A percentile compares a stretch with the other conserved stretches of the same genome.
phyloP scores from a whole-genome alignment of 2,888 invertebrate species.

The Melinopterus prodromus region DNA sequence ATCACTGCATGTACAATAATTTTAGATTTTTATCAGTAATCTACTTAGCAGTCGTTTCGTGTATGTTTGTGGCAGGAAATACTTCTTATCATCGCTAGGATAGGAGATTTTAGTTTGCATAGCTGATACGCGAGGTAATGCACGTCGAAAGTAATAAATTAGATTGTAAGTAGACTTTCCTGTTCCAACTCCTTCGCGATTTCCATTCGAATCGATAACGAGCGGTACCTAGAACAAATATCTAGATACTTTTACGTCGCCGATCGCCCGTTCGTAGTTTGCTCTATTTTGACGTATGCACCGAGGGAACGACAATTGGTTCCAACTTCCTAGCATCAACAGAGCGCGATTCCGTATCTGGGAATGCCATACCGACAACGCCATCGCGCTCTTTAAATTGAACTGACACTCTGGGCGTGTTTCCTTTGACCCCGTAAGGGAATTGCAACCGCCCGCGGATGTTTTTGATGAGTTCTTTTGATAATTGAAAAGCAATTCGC shows the following conservation, averaged over 20 bases:
- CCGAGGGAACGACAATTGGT: slow-evolving; percentile 14
- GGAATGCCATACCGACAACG: neutral
- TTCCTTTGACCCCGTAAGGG: neutral
- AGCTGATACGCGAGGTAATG: slow-evolving; percentile 4
- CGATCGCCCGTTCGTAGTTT: neutral
- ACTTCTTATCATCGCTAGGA: neutral
- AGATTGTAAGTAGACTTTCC: slow-evolving; percentile 21
- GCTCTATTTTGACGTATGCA: slow-evolving; percentile 7
- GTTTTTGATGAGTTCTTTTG: too few species aligned
- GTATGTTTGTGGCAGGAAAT: neutral
- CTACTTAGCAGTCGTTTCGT: too few species aligned
- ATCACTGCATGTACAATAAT: too few species aligned
- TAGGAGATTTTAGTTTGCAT: neutral
- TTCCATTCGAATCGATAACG: slow-evolving; percentile 6
- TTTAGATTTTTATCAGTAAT: too few species aligned
- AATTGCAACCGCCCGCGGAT: neutral
- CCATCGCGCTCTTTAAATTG: neutral
- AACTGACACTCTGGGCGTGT: neutral
- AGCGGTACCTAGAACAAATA: slow-evolving; percentile 15
- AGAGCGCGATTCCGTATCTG: neutral
- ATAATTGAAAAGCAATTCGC: too few species aligned
- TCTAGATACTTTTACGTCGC: slow-evolving; percentile 5
- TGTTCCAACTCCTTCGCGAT: slow-evolving; percentile 10
- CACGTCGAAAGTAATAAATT: slow-evolving; percentile 12
- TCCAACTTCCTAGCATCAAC: neutral